phyloP scores from a whole-genome alignment of 2,113 vertebrate genomes.

The Leucosticte australis region DNA sequence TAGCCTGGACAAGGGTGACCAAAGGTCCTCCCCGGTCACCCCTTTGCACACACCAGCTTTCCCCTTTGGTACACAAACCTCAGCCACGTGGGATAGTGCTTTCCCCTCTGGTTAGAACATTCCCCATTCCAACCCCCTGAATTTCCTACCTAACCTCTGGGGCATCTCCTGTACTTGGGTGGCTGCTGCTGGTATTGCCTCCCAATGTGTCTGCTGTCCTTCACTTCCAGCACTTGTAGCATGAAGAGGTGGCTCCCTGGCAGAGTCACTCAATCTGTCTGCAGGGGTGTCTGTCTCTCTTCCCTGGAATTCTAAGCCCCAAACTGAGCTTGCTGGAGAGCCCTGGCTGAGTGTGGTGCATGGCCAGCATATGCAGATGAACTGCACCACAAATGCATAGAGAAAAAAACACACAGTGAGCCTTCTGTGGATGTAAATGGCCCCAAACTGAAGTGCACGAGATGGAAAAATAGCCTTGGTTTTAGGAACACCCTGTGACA shows the following conservation, averaged over 20 bases:
- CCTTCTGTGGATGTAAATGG: not conserved
- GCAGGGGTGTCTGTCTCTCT: rapidly evolving
- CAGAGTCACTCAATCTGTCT: not conserved
- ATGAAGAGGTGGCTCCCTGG: not conserved
- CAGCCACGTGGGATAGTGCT: not conserved
- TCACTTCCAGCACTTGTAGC: not conserved
- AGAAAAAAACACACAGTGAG: not conserved
- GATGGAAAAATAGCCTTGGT: not conserved
- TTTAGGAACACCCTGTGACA: not conserved
- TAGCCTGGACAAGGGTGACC: rapidly evolving
- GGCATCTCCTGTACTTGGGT: not conserved
- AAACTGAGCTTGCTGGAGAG: not conserved
- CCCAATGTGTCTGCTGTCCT: not conserved
- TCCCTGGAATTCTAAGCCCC: not conserved
- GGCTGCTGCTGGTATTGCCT: not conserved
- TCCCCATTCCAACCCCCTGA: not conserved
- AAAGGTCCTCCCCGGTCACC: too few relatives aligned
- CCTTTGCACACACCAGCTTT: not conserved
- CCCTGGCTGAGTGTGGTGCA: not conserved
- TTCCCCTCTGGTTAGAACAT: not conserved
- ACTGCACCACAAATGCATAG: not conserved
- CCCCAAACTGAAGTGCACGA: not conserved
- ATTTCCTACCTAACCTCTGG: not conserved
- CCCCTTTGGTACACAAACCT: not conserved
- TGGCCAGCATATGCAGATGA: not conserved